Evolutionary conservation across 2,113 vertebrate species (phyloP), one percentile per base, ranked within the genome.

Genomic region (Pachypanchax playfairii): DNA sequence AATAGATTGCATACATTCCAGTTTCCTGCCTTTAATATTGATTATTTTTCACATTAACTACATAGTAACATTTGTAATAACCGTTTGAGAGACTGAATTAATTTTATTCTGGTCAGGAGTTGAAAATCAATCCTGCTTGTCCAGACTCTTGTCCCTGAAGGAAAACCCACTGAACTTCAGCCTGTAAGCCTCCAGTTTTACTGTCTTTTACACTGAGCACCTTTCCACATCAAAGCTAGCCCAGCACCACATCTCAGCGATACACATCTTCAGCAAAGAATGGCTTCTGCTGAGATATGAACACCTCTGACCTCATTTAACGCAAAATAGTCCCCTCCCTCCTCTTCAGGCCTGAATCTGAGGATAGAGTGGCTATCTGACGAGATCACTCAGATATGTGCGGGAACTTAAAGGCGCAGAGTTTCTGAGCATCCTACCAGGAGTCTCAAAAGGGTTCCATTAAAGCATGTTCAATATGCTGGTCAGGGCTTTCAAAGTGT

Each of bases 381-480:
- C 52, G 67, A 90, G 85, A 92, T 92, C 87, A 91, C 85, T 87
- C 79, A 65, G 79, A 80, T 85, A 89, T 83, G 85, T 88, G 82
- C 77, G 64, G 80, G 69, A 88, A 90, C 89, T 88, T 90, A 84
- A 91, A 90, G 90, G 88, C 79, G 61, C 77, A 78, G 81, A 89
- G 89, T 90, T 89, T 86, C 79, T 70, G 81, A 68, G 86, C 88
- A 89, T 91, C 89, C 85, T 88, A 83, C 80, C 75, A 89, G 84
- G 86, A 85, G 86, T 86, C 87, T 92, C 87, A 84, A 90, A 92
- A 90, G 86, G 73, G 64, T 86, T 90, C 77, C 85, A 84, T 90
- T 89, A 91, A 91, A 90, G 88, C 83, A 73, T 53, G 84, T 85
- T 92, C 88, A 89, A 90, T 91, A 91, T 91, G 89, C 91, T 79